Evolutionary conservation across 2,888 invertebrate genomes (phyloP).

Genomic region (Thyatira batis): DNA sequence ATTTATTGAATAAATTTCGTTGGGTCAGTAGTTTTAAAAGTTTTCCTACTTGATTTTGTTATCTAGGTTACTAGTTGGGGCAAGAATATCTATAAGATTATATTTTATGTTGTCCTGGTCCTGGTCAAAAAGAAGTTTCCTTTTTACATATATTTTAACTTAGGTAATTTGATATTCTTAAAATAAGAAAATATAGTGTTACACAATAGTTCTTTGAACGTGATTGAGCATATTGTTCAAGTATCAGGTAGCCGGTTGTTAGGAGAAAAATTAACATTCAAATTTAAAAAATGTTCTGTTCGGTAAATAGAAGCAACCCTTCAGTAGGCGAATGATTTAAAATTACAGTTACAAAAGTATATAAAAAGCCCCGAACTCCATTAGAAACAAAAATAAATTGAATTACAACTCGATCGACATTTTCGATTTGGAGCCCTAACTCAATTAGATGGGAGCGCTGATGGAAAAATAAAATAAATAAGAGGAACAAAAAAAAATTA

Average conservation of each 20-base stretch:
- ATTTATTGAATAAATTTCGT: no score
- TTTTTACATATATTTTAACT: no score
- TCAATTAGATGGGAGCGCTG: constrained; percentile 80
- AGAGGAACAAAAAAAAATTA: constrained; percentile 76
- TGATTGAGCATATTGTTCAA: not conserved
- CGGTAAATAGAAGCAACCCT: constrained; percentile 53
- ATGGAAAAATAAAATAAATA: constrained; percentile 83
- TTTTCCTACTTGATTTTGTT: no score
- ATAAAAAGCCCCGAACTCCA: constrained; percentile 75
- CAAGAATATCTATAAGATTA: no score
- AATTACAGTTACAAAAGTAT: constrained; percentile 70
- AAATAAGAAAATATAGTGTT: no score
- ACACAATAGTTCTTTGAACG: no score
- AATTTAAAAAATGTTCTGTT: constrained; percentile 37
- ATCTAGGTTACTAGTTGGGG: no score
- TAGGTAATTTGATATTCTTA: no score
- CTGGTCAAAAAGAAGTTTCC: no score
- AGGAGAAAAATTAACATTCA: constrained; percentile 31
- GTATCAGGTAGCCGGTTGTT: not conserved
- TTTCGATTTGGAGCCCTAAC: constrained; percentile 81
- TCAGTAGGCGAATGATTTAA: constrained; percentile 66
- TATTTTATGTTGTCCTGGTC: no score
- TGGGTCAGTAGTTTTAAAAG: no score
- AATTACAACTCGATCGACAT: constrained; percentile 82
- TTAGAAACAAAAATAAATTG: constrained; percentile 83